Base-by-base conservation (phyloP, 2,113 vertebrate genomes). In the Elephantulus edwardii region DNA sequence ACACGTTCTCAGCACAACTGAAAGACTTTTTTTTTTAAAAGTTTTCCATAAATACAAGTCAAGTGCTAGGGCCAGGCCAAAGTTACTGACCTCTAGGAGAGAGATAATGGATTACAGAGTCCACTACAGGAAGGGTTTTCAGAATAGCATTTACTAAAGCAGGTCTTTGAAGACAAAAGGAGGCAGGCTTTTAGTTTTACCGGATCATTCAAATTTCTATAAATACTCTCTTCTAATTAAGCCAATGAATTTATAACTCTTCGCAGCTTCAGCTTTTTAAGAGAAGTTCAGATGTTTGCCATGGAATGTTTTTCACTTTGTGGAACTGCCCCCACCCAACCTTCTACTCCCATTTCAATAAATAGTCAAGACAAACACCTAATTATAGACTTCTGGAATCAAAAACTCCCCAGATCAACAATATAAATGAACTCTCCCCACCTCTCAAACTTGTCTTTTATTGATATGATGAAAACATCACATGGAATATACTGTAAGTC, bases 161-260 rank as follows among this genome's bases (percentile, higher is more conserved):
- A 42, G 78, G 42, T 50, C 85, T 71, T 68, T 44, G 83, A 91
- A 81, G 90, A 83, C 24, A 64, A 92, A 83, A 90, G 94, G 78
- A 90, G 79, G 62, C 85, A 75, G 91, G 70, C 78, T 95, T 92
- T 84, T n/a, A 35, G 54, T 66, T 91, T 82, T 70, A 87, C 50
- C 3, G 52, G 80, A 90, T 86, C 86, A 68, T 62, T 83, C 82
- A 35, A n/a, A 68, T 83, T 88, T 83, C 94, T 90, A 70, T 80
- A 92, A 94, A 94, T 83, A 92, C 17, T 54, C 82, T 85, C 85
- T 86, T 71, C 93, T 83, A 94, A 92, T 93, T 88, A 94, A 93
- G 83, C n/a, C 85, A 83, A 95, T 85, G 75, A 93, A 94, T 88
- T 80, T 86, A 76, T 76, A 93, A 92, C 85, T 95, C 91, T 89